Conservation (phyloP, 2,113 vertebrate genomes). For the Bambusicola thoracicus region DNA sequence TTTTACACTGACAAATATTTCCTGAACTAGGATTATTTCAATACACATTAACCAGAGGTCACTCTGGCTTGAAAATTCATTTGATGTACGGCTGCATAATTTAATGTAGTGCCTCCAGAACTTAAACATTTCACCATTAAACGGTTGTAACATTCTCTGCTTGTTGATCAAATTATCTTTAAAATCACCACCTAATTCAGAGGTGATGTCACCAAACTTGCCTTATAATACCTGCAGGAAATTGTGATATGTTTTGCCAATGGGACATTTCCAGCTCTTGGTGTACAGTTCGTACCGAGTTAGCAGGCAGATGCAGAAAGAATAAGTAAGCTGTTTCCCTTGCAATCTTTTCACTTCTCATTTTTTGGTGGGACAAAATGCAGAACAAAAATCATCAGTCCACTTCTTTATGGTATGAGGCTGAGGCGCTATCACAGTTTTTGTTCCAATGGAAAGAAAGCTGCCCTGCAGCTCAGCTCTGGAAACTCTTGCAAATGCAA, state of each 20-base stretch:
- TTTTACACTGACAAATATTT: neutral
- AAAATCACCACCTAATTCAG: neutral
- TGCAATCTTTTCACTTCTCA: neutral
- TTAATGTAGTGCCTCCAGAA: neutral
- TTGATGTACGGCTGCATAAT: slow-evolving; percentile 23
- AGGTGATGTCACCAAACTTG: neutral
- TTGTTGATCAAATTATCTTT: neutral
- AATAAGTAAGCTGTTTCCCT: neutral
- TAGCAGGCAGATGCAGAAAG: neutral
- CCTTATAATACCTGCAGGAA: neutral
- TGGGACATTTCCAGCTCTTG: neutral
- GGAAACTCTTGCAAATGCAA: neutral
- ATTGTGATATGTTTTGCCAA: neutral
- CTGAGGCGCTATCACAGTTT: fast-evolving
- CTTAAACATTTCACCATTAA: neutral
- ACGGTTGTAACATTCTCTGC: neutral
- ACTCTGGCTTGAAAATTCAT: slow-evolving; percentile 28
- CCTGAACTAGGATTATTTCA: slow-evolving; percentile 16
- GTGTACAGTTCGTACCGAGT: neutral
- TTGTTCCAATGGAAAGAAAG: neutral
- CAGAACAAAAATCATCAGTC: neutral
- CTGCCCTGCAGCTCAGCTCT: neutral
- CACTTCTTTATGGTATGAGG: neutral
- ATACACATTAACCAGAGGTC: slow-evolving; percentile 23
- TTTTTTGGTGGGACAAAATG: neutral